A percentile compares a stretch with the other conserved stretches of the same genome.
phyloP scores from a whole-genome alignment of 2,113 vertebrate genomes.

The Passer domesticus region DNA sequence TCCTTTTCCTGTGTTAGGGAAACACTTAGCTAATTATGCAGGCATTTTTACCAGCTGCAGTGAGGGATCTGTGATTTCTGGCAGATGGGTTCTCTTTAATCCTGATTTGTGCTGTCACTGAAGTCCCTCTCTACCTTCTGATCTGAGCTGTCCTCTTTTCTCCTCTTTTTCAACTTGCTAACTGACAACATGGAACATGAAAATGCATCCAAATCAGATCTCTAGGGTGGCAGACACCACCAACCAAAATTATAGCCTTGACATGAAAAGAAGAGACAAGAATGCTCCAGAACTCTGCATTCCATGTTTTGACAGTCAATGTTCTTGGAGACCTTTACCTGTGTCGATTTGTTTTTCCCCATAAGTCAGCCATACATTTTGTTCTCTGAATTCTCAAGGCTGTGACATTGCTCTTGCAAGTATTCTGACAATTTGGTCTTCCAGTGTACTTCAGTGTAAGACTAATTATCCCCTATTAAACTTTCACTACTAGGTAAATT shows the following conservation, averaged over 20 bases:
- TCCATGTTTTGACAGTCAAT: background rate
- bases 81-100: background rate
- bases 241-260: background rate
- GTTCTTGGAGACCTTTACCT: background rate
- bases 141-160: background rate
- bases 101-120: background rate
- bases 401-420: background rate
- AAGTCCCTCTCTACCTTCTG: background rate
- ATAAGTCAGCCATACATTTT: accelerated
- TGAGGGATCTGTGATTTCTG: background rate
- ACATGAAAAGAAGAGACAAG: background rate
- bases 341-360: background rate
- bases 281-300: background rate
- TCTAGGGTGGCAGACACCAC: background rate
- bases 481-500: background rate
- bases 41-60: background rate
- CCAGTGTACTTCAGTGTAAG: background rate
- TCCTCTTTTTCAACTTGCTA: background rate
- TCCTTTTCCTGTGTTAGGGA: background rate
- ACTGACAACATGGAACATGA: background rate
- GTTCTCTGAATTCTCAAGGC: background rate
- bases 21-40: background rate
- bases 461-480: background rate
- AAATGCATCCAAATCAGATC: background rate
- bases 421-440: background rate